These are phyloP conservation scores for Plebejus anna DNA, from an alignment of 2,888 invertebrate species.

Conservation along the genomic window DNA sequence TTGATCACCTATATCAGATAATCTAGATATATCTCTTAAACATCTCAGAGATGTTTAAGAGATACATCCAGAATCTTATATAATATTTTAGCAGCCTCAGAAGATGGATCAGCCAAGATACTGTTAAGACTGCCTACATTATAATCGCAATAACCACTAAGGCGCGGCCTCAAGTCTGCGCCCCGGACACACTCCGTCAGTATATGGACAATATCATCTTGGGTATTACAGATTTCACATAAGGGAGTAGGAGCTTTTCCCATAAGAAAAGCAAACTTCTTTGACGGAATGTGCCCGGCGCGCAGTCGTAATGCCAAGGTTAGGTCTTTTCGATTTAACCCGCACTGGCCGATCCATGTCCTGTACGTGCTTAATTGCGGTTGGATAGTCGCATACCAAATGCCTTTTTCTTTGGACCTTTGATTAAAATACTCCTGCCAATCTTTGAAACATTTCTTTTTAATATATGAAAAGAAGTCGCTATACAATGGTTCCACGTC, in stretches of 20 bases:
- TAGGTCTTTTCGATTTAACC: not conserved
- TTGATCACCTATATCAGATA: too few relatives aligned
- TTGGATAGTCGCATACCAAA: not conserved
- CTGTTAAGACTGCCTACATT: slow-evolving; percentile 4
- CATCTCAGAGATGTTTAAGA: too few relatives aligned
- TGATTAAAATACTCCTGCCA: slow-evolving; percentile 18
- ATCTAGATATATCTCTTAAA: too few relatives aligned
- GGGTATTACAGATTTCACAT: not conserved
- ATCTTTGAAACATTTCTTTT: slow-evolving; percentile 13
- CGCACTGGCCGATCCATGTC: not conserved
- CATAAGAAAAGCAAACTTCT: slow-evolving; percentile 4
- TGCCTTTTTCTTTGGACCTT: not conserved
- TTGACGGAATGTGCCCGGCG: not conserved
- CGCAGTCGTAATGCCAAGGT: not conserved
- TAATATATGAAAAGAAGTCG: not conserved
- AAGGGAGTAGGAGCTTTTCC: not conserved
- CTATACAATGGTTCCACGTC: not conserved
- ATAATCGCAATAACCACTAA: not conserved
- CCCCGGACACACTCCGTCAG: not conserved
- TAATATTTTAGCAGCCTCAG: too few relatives aligned
- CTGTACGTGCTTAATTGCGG: not conserved
- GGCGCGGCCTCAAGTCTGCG: not conserved
- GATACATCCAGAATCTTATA: too few relatives aligned
- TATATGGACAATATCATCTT: not conserved
- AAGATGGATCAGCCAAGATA: too few relatives aligned